phyloP scores from a whole-genome alignment of 2,888 invertebrate genomes.

The Protonemura montana region DNA sequence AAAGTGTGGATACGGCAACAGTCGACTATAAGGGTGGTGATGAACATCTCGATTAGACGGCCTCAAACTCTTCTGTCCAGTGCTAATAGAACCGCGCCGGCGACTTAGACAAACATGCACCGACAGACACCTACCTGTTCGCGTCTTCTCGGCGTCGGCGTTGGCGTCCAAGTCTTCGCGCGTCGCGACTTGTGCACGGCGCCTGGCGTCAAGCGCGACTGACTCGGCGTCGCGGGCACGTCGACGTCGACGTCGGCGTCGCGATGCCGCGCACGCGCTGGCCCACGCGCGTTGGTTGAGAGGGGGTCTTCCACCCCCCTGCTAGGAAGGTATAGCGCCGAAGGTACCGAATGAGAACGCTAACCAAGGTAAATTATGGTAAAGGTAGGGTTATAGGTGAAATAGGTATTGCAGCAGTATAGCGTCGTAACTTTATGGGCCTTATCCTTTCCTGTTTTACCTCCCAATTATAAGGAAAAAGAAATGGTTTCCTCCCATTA shows the following conservation, averaged over 20 bases:
- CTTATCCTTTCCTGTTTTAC: too few species aligned
- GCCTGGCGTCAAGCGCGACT: background rate
- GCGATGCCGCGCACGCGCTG: background rate
- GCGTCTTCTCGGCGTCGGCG: background rate
- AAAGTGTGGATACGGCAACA: too few species aligned
- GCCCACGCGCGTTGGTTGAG: background rate
- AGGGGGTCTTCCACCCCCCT: too few species aligned
- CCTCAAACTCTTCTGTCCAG: background rate
- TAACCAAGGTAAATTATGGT: too few species aligned
- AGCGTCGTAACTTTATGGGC: too few species aligned
- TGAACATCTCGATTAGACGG: background rate
- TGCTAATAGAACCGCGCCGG: background rate
- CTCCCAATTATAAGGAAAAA: too few species aligned
- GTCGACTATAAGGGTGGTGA: too few species aligned
- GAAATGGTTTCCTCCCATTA: too few species aligned
- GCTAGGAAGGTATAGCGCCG: too few species aligned
- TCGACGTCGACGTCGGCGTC: background rate
- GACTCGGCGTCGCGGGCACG: background rate
- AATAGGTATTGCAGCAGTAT: too few species aligned
- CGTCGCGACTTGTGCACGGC: background rate
- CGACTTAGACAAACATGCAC: background rate
- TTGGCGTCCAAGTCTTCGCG: background rate
- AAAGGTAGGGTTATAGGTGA: too few species aligned
- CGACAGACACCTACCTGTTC: background rate
- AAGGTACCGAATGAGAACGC: too few species aligned